Conservation (phyloP, 2,888 invertebrate species). For the Clepsis dumicolana region DNA sequence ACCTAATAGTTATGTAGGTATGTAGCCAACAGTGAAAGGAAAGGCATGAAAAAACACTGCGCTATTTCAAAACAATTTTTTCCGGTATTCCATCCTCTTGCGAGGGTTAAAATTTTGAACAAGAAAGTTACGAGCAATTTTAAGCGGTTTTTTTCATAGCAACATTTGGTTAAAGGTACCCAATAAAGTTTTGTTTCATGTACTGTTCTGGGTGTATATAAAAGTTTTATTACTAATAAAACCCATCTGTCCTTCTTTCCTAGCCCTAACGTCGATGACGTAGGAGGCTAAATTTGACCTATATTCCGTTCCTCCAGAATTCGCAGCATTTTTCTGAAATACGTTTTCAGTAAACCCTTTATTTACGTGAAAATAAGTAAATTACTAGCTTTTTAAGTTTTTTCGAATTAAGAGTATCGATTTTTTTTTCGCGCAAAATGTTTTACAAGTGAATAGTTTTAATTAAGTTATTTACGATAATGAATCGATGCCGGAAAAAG, state of each 20-base stretch:
- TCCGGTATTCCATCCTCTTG: too few species aligned
- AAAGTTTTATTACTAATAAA: conserved; percentile 2
- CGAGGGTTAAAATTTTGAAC: not conserved
- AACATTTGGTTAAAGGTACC: not conserved
- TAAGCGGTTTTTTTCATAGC: too few species aligned
- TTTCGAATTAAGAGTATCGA: not conserved
- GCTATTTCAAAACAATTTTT: too few species aligned
- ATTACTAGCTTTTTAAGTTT: not conserved
- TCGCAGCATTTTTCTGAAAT: not conserved
- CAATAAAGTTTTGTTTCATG: not conserved
- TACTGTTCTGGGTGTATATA: not conserved
- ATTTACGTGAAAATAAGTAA: not conserved
- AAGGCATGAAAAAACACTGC: too few species aligned
- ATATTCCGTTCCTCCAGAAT: not conserved
- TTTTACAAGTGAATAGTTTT: too few species aligned
- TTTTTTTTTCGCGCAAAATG: too few species aligned
- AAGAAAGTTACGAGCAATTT: not conserved
- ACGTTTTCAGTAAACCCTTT: not conserved
- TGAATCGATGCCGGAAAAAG: too few species aligned
- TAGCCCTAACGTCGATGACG: not conserved
- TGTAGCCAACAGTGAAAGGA: too few species aligned
- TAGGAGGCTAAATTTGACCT: not conserved
- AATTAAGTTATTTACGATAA: too few species aligned
- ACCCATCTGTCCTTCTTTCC: not conserved
- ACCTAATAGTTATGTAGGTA: too few species aligned